Evolutionary conservation across 1,140 invertebrate genomes (phyloP).

Genomic region (Mylabris phalerata): DNA sequence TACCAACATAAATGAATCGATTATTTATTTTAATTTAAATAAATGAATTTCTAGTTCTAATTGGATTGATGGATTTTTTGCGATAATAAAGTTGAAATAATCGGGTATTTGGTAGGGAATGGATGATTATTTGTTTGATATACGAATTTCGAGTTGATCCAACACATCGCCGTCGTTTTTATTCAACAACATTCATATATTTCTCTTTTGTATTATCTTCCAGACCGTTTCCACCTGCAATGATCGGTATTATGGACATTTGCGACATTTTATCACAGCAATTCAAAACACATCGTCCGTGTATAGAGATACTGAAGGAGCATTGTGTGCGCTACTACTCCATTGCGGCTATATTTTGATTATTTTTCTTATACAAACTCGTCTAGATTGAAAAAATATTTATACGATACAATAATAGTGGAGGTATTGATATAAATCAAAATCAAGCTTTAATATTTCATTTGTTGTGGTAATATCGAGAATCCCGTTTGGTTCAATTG

Average conservation of each 20-base stretch:
- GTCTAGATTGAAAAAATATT: too few relatives aligned
- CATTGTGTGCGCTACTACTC: conserved; percentile 2
- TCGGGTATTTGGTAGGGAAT: too few relatives aligned
- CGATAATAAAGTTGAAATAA: too few relatives aligned
- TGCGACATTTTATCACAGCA: conserved; percentile 39
- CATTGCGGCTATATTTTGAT: conserved; percentile 12
- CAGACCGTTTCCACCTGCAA: conserved; percentile 41
- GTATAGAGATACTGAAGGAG: conserved; percentile 20
- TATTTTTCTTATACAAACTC: conserved; percentile 7
- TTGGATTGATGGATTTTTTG: too few relatives aligned
- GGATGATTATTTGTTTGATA: conserved; percentile 23
- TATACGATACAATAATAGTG: too few relatives aligned
- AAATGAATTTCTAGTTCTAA: too few relatives aligned
- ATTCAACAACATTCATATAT: conserved; percentile 26
- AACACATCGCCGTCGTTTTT: conserved; percentile 21
- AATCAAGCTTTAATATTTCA: too few relatives aligned
- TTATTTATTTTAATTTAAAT: too few relatives aligned
- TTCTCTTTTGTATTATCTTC: conserved; percentile 40
- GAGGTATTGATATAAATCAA: too few relatives aligned
- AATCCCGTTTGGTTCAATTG: too few relatives aligned
- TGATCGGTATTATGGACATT: conserved; percentile 36
- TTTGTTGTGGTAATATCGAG: too few relatives aligned
- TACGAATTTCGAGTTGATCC: conserved; percentile 31
- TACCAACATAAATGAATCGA: too few relatives aligned
- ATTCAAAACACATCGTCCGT: conserved; percentile 41